Evolutionary conservation across 2,113 vertebrate species (phyloP).

Genomic region (Cynoglossus semilaevis): DNA sequence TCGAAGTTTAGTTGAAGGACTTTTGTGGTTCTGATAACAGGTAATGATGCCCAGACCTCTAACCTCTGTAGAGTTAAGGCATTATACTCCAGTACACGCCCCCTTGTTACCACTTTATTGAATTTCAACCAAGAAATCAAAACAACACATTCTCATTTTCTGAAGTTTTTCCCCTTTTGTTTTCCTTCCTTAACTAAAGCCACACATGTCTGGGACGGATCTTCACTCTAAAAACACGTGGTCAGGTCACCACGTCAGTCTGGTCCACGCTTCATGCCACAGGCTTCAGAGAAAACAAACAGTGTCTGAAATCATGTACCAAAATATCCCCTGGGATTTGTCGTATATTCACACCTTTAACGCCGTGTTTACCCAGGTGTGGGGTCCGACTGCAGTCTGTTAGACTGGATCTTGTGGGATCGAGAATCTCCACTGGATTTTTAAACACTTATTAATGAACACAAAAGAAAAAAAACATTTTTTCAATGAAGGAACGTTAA

Average conservation of each 20-base stretch:
- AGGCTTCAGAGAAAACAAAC: constrained; percentile 39
- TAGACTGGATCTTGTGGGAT: constrained; percentile 19
- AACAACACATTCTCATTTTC: background rate
- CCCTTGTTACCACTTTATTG: constrained; percentile 7
- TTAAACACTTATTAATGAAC: too few relatives aligned
- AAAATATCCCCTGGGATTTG: constrained; percentile 5
- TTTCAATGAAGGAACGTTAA: too few relatives aligned
- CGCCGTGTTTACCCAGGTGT: constrained; percentile 28
- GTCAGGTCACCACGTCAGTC: constrained; percentile 9
- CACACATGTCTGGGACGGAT: constrained; percentile 22
- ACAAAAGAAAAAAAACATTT: too few relatives aligned
- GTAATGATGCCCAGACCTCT: too few relatives aligned
- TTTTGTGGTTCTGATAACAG: too few relatives aligned
- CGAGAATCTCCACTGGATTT: too few relatives aligned
- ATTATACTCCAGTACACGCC: background rate
- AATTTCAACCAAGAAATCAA: constrained; percentile 24
- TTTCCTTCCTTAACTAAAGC: background rate
- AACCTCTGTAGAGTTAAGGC: too few relatives aligned
- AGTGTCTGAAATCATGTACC: constrained; percentile 10
- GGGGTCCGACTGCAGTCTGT: background rate
- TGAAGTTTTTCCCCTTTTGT: constrained; percentile 9
- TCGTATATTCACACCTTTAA: background rate
- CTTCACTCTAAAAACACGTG: constrained; percentile 29
- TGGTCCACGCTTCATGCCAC: background rate
- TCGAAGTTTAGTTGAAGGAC: too few relatives aligned